Percentiles rank a stretch among this genome's conserved stretches.
Conservation (phyloP, 2,797 vertebrate genomes). For the Gymnothorax reevesii region DNA sequence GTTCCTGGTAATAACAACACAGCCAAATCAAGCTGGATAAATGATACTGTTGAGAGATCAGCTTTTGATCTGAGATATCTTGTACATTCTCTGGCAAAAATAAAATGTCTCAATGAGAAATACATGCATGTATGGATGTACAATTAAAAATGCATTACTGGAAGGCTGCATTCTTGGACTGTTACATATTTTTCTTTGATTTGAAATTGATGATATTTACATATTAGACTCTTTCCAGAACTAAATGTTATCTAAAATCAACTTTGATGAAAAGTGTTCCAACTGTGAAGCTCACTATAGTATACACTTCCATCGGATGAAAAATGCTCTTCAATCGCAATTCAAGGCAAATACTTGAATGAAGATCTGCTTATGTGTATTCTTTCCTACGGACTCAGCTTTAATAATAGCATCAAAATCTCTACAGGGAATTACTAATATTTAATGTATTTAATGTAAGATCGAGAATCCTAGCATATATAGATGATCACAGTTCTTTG, state of each 20-base stretch:
- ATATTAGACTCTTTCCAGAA: constrained; percentile 15
- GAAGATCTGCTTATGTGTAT: neutral
- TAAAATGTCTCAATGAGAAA: constrained; percentile 43
- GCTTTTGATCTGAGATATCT: constrained; percentile 30
- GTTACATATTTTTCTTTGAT: constrained; percentile 24
- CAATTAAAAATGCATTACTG: constrained; percentile 53
- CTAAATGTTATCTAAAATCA: neutral
- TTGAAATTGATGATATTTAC: constrained; percentile 43
- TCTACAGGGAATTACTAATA: neutral
- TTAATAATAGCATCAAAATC: neutral
- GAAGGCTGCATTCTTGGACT: constrained; percentile 36
- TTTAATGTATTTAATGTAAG: neutral
- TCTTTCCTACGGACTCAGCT: neutral
- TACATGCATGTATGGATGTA: constrained; percentile 31
- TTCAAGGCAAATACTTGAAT: neutral
- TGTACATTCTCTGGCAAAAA: constrained; percentile 52
- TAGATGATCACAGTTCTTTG: neutral
- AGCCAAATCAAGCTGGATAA: constrained; percentile 13
- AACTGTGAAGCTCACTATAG: neutral
- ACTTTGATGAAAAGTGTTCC: constrained; percentile 14
- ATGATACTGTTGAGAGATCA: constrained; percentile 1
- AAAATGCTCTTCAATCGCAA: neutral
- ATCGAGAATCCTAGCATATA: neutral
- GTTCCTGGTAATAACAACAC: neutral
- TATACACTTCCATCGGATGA: neutral